phyloP scores from a whole-genome alignment of 2,113 vertebrate species.

The Varanus komodoensis region DNA sequence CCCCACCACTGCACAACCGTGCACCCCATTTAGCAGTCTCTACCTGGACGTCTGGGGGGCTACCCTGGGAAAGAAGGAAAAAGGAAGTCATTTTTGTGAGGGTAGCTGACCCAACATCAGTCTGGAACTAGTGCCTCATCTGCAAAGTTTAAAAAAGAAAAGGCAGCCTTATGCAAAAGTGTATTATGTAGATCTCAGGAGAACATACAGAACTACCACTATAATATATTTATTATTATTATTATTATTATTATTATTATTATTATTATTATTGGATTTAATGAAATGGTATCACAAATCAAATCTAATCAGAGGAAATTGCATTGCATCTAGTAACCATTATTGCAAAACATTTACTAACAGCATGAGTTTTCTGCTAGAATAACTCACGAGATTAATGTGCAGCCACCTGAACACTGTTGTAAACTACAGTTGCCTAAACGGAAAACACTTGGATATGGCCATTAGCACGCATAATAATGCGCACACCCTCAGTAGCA shows the following conservation, averaged over 20 bases:
- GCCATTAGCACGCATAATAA: constrained; percentile 52
- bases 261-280: not conserved
- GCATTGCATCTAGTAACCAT: constrained; percentile 32
- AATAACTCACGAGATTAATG: constrained; percentile 38
- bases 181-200: not conserved
- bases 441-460: constrained; percentile 45
- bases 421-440: constrained; percentile 57
- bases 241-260: not conserved
- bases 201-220: not conserved
- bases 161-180: not conserved
- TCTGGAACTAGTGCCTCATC: too few relatives aligned
- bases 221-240: too few relatives aligned
- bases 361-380: constrained; percentile 33
- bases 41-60: too few relatives aligned
- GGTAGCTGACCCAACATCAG: too few relatives aligned
- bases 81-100: too few relatives aligned
- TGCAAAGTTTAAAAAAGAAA: too few relatives aligned
- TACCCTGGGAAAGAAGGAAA: too few relatives aligned
- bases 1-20: too few relatives aligned
- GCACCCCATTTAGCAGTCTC: too few relatives aligned
- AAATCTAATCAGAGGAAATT: constrained; percentile 37
- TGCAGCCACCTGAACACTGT: not conserved
- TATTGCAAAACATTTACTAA: constrained; percentile 2
- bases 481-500: constrained; percentile 53
- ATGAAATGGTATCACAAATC: not conserved